Percentiles rank a stretch among this genome's conserved stretches.
Evolutionary conservation across 2,888 invertebrate species (phyloP).

Genomic region (Phytoseiulus persimilis): DNA sequence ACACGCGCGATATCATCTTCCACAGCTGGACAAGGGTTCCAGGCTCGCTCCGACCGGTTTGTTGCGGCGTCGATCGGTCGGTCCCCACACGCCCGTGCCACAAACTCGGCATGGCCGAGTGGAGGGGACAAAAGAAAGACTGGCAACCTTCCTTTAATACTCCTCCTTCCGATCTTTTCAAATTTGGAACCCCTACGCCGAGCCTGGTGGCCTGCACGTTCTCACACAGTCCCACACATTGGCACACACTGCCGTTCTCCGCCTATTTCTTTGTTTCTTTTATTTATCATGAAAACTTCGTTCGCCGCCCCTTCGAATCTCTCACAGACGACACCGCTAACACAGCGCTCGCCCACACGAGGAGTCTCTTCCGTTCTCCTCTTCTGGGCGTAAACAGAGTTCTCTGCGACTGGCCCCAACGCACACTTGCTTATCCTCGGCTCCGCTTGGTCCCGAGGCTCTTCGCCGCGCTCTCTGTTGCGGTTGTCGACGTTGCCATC

Average conservation of each 20-base stretch:
- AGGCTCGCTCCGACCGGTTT: no score
- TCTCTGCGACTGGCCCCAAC: neutral
- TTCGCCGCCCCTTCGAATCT: neutral
- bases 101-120: neutral
- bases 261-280: conserved; percentile 39
- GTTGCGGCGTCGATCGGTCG: no score
- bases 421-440: neutral
- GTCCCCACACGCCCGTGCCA: neutral
- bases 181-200: neutral
- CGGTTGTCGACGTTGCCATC: neutral
- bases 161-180: neutral
- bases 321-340: neutral
- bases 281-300: conserved; percentile 24
- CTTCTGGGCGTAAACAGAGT: neutral
- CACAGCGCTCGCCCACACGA: neutral
- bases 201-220: neutral
- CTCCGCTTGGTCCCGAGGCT: neutral
- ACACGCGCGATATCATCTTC: no score
- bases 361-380: neutral
- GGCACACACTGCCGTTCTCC: neutral
- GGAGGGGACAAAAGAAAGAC: neutral
- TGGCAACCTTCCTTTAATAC: no score
- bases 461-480: neutral
- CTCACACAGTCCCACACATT: neutral
- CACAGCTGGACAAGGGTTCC: no score